A percentile compares a stretch with the other conserved stretches of the same genome.
phyloP scores from a whole-genome alignment of 2,888 invertebrate species.

The Noctuana brunneofusca region DNA sequence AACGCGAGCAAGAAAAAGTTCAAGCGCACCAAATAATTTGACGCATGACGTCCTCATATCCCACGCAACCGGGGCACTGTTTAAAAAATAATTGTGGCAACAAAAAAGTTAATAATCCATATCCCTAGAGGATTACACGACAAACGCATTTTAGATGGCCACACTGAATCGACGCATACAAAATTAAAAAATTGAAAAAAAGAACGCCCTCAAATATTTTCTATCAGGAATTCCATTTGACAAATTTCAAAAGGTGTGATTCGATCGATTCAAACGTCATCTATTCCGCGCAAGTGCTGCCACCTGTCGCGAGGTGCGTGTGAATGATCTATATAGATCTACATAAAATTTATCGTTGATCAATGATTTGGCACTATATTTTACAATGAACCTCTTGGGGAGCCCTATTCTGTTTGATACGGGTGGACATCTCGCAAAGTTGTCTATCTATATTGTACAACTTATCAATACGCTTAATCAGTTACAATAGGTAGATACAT shows the following conservation, averaged over 20 bases:
- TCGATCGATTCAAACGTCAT: constrained; percentile 53
- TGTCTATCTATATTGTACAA: constrained; percentile 24
- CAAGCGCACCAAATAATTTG: constrained; percentile 27
- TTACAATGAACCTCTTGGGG: constrained; percentile 66
- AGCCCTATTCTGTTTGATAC: constrained; percentile 56
- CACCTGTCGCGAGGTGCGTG: constrained; percentile 67
- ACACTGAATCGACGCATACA: constrained; percentile 68
- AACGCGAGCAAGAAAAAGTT: constrained; percentile 18
- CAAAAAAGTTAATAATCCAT: constrained; percentile 72
- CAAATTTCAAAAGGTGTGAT: constrained; percentile 54
- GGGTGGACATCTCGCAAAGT: constrained; percentile 45
- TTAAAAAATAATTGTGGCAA: constrained; percentile 69
- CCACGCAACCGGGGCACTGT: constrained; percentile 62
- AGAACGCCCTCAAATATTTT: constrained; percentile 41
- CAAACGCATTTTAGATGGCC: constrained; percentile 79
- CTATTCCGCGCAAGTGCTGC: constrained; percentile 56
- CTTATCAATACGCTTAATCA: constrained; percentile 30
- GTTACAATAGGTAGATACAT: too few species aligned
- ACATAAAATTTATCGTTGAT: constrained; percentile 59
- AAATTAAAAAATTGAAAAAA: constrained; percentile 60
- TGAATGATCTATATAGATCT: constrained; percentile 56
- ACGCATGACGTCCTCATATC: constrained; percentile 59
- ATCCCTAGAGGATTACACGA: constrained; percentile 80
- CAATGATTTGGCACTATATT: constrained; percentile 76
- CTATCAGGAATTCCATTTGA: constrained; percentile 49